phyloP scores from a whole-genome alignment of 2,888 invertebrate species.

The Charanyca ferruginea region DNA sequence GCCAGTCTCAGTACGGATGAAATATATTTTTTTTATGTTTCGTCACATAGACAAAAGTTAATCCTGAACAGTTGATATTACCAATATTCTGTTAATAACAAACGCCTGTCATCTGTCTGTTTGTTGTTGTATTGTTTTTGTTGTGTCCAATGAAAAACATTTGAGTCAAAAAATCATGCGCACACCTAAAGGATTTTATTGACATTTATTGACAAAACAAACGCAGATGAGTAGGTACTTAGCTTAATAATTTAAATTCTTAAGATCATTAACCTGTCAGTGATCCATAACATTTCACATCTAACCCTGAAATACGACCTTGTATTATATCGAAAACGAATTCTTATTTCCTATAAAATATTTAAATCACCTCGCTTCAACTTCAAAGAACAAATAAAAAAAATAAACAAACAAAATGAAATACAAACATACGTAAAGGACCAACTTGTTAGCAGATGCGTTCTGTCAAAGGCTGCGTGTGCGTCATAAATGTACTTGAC shows the following conservation, averaged over 20 bases:
- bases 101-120: too few species aligned
- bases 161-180: too few species aligned
- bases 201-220: too few species aligned
- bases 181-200: too few species aligned
- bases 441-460: conserved; percentile 70
- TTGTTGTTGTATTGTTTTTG: too few species aligned
- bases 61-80: too few species aligned
- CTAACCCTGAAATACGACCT: conserved; percentile 18
- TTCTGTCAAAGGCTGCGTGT: conserved; percentile 70
- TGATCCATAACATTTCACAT: background rate
- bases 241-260: background rate
- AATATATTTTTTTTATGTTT: too few species aligned
- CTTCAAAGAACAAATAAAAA: conserved; percentile 44
- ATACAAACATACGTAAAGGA: conserved; percentile 56
- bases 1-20: too few species aligned
- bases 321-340: conserved; percentile 7
- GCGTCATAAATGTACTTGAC: conserved; percentile 79
- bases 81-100: too few species aligned
- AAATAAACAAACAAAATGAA: conserved; percentile 52
- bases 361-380: conserved; percentile 32
- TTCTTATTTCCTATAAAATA: conserved; percentile 30
- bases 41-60: too few species aligned
- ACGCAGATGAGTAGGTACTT: too few species aligned
- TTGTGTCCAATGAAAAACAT: too few species aligned
- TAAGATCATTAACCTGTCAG: conserved; percentile 10